phyloP scores from a whole-genome alignment of 2,888 invertebrate genomes.

The Xanthorhoe designata region DNA sequence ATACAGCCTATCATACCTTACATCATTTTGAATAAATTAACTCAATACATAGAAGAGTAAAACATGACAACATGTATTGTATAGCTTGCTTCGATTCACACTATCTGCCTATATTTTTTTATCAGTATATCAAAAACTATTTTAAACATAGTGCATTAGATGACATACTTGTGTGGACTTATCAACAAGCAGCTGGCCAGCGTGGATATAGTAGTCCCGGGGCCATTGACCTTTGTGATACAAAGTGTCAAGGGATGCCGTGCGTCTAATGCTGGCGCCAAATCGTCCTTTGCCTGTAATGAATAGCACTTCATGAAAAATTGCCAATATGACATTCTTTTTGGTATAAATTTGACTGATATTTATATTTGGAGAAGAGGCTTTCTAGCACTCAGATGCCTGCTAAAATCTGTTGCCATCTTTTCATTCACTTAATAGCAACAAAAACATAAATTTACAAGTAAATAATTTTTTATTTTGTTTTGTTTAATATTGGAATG shows the following conservation, averaged over 20 bases:
- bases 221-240: constrained; percentile 93
- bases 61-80: not conserved
- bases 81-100: not conserved
- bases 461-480: too few species aligned
- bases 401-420: too few species aligned
- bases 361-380: too few species aligned
- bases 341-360: too few species aligned
- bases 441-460: too few species aligned
- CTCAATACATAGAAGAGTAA: too few species aligned
- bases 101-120: not conserved
- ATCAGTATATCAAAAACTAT: constrained; percentile 3
- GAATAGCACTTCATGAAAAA: not conserved
- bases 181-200: constrained; percentile 89
- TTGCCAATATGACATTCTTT: too few species aligned
- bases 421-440: too few species aligned
- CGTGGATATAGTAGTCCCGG: constrained; percentile 89
- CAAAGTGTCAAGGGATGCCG: constrained; percentile 92
- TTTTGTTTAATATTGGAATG: too few species aligned
- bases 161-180: constrained; percentile 91
- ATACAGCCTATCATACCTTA: too few species aligned
- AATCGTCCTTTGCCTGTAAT: constrained; percentile 78
- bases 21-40: too few species aligned
- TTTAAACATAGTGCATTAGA: constrained; percentile 24
- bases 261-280: constrained; percentile 89
- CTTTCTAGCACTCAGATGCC: too few species aligned